phyloP scores from a whole-genome alignment of 2,888 invertebrate genomes.

The Polydrusus tereticollis region DNA sequence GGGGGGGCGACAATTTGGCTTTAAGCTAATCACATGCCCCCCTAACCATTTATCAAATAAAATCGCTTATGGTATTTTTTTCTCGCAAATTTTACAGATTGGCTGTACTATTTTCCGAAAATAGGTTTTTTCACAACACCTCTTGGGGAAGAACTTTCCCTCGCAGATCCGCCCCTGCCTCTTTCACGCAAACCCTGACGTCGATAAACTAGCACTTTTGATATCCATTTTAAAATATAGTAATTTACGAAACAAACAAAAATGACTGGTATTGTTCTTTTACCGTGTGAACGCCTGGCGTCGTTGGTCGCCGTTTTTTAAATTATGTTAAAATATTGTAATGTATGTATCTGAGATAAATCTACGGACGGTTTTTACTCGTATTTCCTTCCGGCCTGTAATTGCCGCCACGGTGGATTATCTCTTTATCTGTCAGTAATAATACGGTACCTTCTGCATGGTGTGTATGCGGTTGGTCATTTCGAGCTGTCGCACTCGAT shows the following conservation, averaged over 20 bases:
- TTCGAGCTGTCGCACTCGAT: neutral
- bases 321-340: constrained; percentile 67
- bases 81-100: too few species aligned
- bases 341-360: constrained; percentile 68
- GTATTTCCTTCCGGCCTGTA: constrained; percentile 68
- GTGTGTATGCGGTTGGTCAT: constrained; percentile 11
- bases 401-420: constrained; percentile 66
- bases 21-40: too few species aligned
- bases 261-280: constrained; percentile 17
- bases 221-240: neutral
- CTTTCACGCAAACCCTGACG: too few species aligned
- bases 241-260: constrained; percentile 29
- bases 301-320: constrained; percentile 60
- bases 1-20: too few species aligned
- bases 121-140: too few species aligned
- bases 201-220: too few species aligned
- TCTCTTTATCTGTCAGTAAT: constrained; percentile 57
- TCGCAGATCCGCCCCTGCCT: too few species aligned
- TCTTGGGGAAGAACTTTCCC: too few species aligned
- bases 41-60: too few species aligned
- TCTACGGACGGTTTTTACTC: constrained; percentile 68
- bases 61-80: too few species aligned
- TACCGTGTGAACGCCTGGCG: constrained; percentile 39
- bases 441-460: constrained; percentile 31
- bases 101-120: too few species aligned